Evolutionary conservation across 2,888 invertebrate species (phyloP), one percentile per base, ranked within the genome.

Genomic region (Globia sparganii): DNA sequence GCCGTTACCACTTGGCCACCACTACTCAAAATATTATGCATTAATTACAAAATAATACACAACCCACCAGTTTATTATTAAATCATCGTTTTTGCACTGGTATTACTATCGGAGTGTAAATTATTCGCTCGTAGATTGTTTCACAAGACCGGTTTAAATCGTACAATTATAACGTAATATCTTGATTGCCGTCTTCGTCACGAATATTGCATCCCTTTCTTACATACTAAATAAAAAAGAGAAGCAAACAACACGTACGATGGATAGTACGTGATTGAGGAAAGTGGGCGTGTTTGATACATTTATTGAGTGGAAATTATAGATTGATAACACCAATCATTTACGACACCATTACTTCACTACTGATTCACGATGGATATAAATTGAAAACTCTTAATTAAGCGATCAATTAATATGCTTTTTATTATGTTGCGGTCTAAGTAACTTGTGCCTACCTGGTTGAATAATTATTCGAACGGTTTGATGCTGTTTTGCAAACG

Each of bases 251-350:
- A 61, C 78, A 81, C 80, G 77, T 83, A 72, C 73, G 68, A 76
- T 81, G 67, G 70, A 81, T 87, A 78, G 75, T 86, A 83, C 83
- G 81, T 81, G 86, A 90, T 84, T 78, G 84, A 87, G 90, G 84
- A 88, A 85, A 86, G 84, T 88, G 86, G 93, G 91, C 90, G 90
- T 87, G 80, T 80, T 88, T 84, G 84, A 89, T 88, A 89, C 90
- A 89, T 89, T 91, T 90, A 92, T 90, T 90, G 90, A 92, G 90
- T 91, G 89, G 89, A 92, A 93, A 92, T 93, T 92, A 91, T 91
- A 91, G 90, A 92, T 93, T 92, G 91, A 93, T 93, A 90, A 90
- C 83, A 81, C 87, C 87, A 91, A 93, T 93, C 90, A 92, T 90
- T 92, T 90, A 91, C 84, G 86, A 87, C 86, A 84, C 88, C 88